A percentile compares a stretch with the other conserved stretches of the same genome.
These are phyloP conservation scores for Microctonus aethiopoides DNA, from an alignment of 2,888 invertebrate genomes.

Conservation along the genomic window DNA sequence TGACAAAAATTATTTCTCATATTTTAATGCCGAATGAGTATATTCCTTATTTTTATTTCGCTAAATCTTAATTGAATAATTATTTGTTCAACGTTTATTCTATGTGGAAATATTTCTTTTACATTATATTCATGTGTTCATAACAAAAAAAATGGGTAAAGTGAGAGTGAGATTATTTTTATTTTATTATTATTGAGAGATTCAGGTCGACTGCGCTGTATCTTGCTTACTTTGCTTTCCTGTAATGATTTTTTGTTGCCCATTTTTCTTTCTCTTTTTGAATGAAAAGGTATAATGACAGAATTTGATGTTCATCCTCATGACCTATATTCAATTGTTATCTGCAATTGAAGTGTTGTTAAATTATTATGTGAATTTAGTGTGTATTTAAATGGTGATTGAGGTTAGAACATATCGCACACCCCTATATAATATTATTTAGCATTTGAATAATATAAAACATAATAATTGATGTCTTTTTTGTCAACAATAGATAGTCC, in stretches of 20 bases:
- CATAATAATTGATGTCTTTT: neutral
- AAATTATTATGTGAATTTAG: neutral
- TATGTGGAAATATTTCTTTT: constrained; percentile 1
- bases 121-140: neutral
- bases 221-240: constrained; percentile 24
- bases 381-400: constrained; percentile 2
- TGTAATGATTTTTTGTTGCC: constrained; percentile 29
- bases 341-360: neutral
- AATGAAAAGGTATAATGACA: neutral
- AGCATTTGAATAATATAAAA: too few species aligned
- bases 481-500: too few species aligned
- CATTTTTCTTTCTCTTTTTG: neutral
- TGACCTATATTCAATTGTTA: neutral
- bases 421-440: neutral
- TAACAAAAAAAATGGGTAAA: neutral
- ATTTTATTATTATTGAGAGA: neutral
- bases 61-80: neutral
- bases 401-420: constrained; percentile 21
- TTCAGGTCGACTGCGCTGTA: constrained; percentile 9
- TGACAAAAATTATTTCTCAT: constrained; percentile 22
- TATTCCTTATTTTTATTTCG: constrained; percentile 3
- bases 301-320: constrained; percentile 2
- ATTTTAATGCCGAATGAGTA: constrained; percentile 11
- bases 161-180: neutral
- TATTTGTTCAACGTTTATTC: too few species aligned